A percentile compares a stretch with the other conserved stretches of the same genome.
Conservation (phyloP, 2,888 invertebrate genomes). For the Drosophila setosimentum region DNA sequence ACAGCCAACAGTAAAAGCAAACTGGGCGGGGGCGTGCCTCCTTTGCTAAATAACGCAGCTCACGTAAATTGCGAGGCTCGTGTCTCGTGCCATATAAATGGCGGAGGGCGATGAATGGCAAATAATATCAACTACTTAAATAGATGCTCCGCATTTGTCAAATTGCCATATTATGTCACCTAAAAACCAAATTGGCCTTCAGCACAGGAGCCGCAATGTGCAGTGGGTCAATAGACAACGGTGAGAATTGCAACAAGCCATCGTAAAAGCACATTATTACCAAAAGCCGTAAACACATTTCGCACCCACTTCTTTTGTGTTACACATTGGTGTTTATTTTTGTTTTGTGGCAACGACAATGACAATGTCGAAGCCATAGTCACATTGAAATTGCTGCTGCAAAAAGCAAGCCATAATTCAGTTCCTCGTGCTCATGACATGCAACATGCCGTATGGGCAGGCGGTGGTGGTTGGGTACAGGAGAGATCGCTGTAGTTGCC, state of each 20-base stretch:
- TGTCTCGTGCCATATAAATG: conserved; percentile 40
- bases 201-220: conserved; percentile 20
- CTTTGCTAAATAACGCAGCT: conserved; percentile 40
- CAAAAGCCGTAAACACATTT: conserved; percentile 41
- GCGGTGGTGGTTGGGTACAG: neutral
- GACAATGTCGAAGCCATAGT: conserved; percentile 54
- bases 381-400: conserved; percentile 24
- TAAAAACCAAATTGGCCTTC: conserved; percentile 33
- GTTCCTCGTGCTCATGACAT: conserved; percentile 57
- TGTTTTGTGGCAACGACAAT: conserved; percentile 48
- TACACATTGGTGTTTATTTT: conserved; percentile 28
- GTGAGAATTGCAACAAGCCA: conserved; percentile 43
- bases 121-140: conserved; percentile 31
- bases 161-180: conserved; percentile 47
- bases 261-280: conserved; percentile 23
- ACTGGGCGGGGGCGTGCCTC: conserved; percentile 32
- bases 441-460: conserved; percentile 41
- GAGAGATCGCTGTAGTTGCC: conserved; percentile 36
- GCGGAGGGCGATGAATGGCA: conserved; percentile 13
- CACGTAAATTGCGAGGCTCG: conserved; percentile 55
- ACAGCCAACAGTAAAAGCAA: neutral
- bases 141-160: conserved; percentile 45
- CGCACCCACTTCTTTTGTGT: conserved; percentile 27
- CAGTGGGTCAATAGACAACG: conserved; percentile 31
- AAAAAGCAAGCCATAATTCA: conserved; percentile 59